Conservation (phyloP, 2,113 vertebrate genomes). For the Podarcis cretensis region DNA sequence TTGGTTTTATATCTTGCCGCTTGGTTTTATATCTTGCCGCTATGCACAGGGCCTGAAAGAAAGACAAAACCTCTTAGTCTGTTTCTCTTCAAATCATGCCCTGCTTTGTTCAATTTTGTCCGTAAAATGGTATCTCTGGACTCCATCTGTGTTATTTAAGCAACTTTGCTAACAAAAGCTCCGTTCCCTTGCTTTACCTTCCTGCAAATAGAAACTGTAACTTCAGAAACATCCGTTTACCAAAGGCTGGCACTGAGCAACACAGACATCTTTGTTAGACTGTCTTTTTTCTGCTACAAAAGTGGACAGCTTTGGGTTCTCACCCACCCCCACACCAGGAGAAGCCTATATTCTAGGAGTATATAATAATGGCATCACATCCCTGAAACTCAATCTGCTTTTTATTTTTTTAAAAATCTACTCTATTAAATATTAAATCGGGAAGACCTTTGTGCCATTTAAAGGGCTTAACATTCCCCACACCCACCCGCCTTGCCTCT, state of each 20-base stretch:
- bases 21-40: no score
- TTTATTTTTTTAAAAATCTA: not conserved
- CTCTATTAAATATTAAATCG: constrained; percentile 32
- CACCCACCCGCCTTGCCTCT: constrained; percentile 5
- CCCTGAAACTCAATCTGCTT: not conserved
- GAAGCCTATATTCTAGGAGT: not conserved
- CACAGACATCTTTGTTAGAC: not conserved
- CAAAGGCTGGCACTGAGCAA: not conserved
- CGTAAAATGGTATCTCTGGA: no score
- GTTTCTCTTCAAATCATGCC: no score
- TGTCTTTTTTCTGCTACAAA: not conserved
- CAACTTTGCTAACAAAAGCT: not conserved
- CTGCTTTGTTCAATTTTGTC: no score
- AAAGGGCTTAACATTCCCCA: constrained; percentile 33
- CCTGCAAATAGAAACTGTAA: not conserved
- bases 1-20: no score
- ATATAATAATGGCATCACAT: not conserved
- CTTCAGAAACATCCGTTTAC: not conserved
- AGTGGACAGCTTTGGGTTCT: not conserved
- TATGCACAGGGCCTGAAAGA: no score
- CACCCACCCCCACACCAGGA: no score
- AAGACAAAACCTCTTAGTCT: no score
- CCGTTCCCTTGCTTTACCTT: not conserved
- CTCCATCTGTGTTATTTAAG: no score
- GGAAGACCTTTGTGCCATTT: constrained; percentile 33